Conservation (phyloP, 2,113 vertebrate genomes). For the Triplophysa siluroides region DNA sequence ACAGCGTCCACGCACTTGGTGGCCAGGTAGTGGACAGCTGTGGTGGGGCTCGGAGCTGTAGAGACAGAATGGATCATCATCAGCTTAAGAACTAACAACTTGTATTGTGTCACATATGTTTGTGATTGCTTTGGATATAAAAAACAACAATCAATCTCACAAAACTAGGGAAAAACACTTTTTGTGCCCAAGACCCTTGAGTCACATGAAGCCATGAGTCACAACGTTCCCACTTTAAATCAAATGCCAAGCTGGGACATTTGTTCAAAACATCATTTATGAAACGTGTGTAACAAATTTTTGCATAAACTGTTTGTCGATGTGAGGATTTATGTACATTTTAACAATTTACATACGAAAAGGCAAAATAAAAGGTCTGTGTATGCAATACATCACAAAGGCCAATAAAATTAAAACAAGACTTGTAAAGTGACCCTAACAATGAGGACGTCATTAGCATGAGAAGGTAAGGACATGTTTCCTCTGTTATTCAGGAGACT, state of each 20-base stretch:
- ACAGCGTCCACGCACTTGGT: conserved; percentile 88
- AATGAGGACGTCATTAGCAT: conserved; percentile 35
- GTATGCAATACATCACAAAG: not conserved
- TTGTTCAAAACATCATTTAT: no score
- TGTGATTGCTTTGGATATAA: no score
- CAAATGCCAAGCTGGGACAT: no score
- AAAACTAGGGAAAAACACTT: no score
- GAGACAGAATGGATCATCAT: conserved; percentile 35
- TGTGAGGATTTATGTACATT: no score
- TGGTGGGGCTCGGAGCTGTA: conserved; percentile 91
- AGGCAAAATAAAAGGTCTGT: not conserved
- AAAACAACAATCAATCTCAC: no score
- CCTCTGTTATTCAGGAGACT: conserved; percentile 9
- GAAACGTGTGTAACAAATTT: no score
- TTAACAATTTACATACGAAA: no score
- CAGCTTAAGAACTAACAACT: conserved; percentile 30
- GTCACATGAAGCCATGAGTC: not conserved
- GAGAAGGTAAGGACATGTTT: conserved; percentile 7
- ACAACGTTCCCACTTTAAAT: no score
- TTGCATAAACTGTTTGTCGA: no score
- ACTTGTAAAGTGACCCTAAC: conserved; percentile 6
- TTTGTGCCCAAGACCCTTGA: no score
- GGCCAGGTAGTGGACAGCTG: conserved; percentile 80
- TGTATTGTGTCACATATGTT: no score
- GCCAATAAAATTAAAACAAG: not conserved